Conservation (phyloP, 1,140 invertebrate genomes). For the Camponotus vicinus region DNA sequence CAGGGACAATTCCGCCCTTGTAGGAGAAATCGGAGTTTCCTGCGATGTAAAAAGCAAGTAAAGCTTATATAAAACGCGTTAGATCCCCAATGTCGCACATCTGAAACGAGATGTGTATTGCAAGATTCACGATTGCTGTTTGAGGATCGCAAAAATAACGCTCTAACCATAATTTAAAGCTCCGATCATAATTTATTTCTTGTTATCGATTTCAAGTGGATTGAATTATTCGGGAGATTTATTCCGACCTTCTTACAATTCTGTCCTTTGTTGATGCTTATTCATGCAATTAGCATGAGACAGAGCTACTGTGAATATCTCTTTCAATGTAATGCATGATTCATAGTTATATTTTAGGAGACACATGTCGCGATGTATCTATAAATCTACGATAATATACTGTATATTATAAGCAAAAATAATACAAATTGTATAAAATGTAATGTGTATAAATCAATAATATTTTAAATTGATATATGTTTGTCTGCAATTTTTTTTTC, state of each 20-base stretch:
- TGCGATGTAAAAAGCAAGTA: not conserved
- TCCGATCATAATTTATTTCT: not conserved
- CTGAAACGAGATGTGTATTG: not conserved
- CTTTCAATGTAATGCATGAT: slow-evolving; percentile 31
- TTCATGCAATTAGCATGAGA: slow-evolving; percentile 37
- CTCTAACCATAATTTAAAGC: too few species aligned
- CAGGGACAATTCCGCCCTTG: slow-evolving; percentile 14
- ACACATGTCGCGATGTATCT: not conserved
- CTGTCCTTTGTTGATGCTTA: slow-evolving; percentile 5
- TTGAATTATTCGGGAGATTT: not conserved
- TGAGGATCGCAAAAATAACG: not conserved
- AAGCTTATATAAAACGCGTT: not conserved
- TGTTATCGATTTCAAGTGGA: slow-evolving; percentile 18
- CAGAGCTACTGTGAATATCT: slow-evolving; percentile 39
- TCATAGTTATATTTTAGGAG: slow-evolving; percentile 46
- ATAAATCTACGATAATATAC: not conserved
- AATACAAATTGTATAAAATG: not conserved
- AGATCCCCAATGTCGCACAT: not conserved
- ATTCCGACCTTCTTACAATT: slow-evolving; percentile 15
- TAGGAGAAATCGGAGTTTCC: not conserved
- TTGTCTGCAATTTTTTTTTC: slow-evolving; percentile 62
- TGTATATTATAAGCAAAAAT: too few species aligned
- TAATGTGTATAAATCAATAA: too few species aligned
- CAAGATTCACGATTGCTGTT: not conserved
- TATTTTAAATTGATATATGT: too few species aligned